Conservation (phyloP, 2,797 vertebrate species). For the Sitta carolinensis region DNA sequence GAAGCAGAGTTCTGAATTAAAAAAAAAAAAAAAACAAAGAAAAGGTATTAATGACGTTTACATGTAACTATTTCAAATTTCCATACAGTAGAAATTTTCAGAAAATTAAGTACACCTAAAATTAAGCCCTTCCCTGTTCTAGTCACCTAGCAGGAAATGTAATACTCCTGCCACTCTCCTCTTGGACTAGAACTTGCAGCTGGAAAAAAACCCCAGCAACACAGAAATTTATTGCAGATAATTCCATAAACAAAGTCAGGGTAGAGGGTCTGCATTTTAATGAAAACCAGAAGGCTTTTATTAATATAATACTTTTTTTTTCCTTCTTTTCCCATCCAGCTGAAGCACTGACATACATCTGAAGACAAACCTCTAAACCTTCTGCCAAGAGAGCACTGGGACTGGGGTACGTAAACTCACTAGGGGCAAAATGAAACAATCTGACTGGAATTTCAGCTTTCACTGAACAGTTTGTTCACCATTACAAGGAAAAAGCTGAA, state of each 20-base stretch:
- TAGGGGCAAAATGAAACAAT: constrained; percentile 63
- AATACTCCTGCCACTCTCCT: background rate
- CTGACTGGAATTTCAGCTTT: constrained; percentile 54
- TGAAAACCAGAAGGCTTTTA: constrained; percentile 54
- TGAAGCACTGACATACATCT: constrained; percentile 58
- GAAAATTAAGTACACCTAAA: background rate
- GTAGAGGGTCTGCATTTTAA: constrained; percentile 44
- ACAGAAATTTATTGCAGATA: background rate
- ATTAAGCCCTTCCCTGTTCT: background rate
- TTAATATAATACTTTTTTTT: background rate
- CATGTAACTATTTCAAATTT: background rate
- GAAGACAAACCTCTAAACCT: constrained; percentile 36
- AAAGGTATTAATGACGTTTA: background rate
- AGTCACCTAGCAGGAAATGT: background rate
- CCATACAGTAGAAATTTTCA: background rate
- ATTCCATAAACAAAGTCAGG: constrained; percentile 45
- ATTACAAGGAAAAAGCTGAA: constrained; percentile 43
- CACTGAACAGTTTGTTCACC: constrained; percentile 51
- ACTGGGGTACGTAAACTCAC: constrained; percentile 57
- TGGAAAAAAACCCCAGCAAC: background rate
- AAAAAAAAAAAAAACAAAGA: background rate
- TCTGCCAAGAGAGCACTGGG: constrained; percentile 60
- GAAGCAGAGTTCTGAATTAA: background rate
- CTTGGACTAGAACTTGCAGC: background rate
- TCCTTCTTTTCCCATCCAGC: constrained; percentile 32